Evolutionary conservation across 1,140 invertebrate species (phyloP).

Genomic region (Camponotus vicinus): DNA sequence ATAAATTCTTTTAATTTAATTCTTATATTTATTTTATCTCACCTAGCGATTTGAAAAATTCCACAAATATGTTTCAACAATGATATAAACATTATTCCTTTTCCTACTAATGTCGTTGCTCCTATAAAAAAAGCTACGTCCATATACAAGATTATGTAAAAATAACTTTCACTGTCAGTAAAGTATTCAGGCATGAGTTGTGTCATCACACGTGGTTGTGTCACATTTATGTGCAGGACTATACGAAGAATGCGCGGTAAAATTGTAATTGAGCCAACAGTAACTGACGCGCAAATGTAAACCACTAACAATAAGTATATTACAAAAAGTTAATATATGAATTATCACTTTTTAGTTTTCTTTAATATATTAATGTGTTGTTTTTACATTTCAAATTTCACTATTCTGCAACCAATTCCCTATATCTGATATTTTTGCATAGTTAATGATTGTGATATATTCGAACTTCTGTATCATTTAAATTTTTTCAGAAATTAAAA

Average conservation of each 20-base stretch:
- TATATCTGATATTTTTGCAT: no score
- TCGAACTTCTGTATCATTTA: no score
- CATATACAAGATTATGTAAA: neutral
- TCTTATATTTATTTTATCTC: neutral
- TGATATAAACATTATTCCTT: neutral
- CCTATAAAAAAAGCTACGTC: neutral
- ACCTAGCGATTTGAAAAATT: slow-evolving; percentile 28
- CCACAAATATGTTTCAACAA: neutral
- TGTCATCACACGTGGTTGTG: neutral
- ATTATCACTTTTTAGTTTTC: neutral
- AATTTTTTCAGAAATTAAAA: no score
- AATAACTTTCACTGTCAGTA: neutral
- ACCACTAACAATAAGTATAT: neutral
- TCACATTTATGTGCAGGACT: neutral
- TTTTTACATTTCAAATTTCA: no score
- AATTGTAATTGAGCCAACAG: neutral
- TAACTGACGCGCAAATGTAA: neutral
- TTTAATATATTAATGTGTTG: no score
- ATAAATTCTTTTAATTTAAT: neutral
- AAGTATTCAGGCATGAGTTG: neutral
- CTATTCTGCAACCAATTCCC: no score
- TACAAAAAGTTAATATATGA: neutral
- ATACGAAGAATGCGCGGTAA: neutral
- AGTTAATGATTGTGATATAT: no score
- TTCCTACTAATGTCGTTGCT: neutral